Percentiles rank a stretch among this genome's conserved stretches.
Evolutionary conservation across 2,888 invertebrate species (phyloP).

Genomic region (Cheilosia impressa): DNA sequence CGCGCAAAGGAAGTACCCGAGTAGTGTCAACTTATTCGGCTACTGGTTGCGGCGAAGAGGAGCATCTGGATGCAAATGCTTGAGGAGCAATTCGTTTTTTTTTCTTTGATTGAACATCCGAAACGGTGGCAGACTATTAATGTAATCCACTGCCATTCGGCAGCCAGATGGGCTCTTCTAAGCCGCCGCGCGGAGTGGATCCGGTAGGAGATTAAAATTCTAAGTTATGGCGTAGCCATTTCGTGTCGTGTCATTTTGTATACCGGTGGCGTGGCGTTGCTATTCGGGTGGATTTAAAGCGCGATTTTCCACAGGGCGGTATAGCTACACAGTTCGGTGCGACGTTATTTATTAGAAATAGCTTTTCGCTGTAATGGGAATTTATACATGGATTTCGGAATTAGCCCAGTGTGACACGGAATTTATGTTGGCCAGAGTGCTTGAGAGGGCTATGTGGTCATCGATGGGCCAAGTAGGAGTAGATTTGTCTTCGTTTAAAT

Average conservation of each 20-base stretch:
- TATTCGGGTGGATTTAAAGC: constrained; percentile 57
- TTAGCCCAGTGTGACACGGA: constrained; percentile 34
- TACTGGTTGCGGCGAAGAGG: constrained; percentile 22
- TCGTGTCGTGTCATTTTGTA: constrained; percentile 60
- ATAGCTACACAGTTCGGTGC: constrained; percentile 8
- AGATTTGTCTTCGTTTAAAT: constrained; percentile 8
- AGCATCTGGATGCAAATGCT: constrained; percentile 53
- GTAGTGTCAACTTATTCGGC: constrained; percentile 67
- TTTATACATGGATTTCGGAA: constrained; percentile 33
- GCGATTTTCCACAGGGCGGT: constrained; percentile 32
- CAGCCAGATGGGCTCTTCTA: constrained; percentile 64
- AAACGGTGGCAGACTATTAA: constrained; percentile 72
- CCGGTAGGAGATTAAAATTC: constrained; percentile 67
- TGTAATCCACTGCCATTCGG: constrained; percentile 64
- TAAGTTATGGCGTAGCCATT: constrained; percentile 68
- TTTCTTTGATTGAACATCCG: constrained; percentile 25
- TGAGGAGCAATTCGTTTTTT: constrained; percentile 33
- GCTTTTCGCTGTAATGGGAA: constrained; percentile 54
- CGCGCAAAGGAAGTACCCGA: constrained; percentile 9
- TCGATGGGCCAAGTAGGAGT: constrained; percentile 1
- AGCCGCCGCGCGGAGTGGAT: constrained; percentile 25
- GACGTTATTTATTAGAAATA: constrained; percentile 64
- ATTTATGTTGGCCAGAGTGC: constrained; percentile 16
- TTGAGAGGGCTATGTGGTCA: constrained; percentile 2
- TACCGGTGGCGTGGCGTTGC: constrained; percentile 32